Percentiles rank a stretch among this genome's conserved stretches.
These are phyloP conservation scores for Papilio glaucus DNA, from an alignment of 1,140 invertebrate genomes.

Conservation along the genomic window DNA sequence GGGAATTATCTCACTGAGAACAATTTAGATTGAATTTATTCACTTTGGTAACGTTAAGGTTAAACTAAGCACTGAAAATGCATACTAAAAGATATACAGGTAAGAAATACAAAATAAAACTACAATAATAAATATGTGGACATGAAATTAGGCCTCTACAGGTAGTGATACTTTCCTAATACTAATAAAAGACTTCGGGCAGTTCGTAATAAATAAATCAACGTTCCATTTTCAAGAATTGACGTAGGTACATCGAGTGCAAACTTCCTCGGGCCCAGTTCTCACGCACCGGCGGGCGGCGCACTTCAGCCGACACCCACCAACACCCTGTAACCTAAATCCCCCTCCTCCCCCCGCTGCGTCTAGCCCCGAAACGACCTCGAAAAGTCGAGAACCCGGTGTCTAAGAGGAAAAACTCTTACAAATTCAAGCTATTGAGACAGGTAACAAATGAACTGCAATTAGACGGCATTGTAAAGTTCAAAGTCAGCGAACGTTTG, in stretches of 20 bases:
- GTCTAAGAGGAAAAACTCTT: constrained; percentile 48
- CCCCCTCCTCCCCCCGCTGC: constrained; percentile 33
- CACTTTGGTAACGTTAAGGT: too few species aligned
- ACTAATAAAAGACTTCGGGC: background rate
- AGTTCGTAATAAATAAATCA: constrained; percentile 38
- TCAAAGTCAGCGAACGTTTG: constrained; percentile 46
- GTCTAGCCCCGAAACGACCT: constrained; percentile 40
- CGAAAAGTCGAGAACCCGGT: constrained; percentile 48
- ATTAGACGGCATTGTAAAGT: constrained; percentile 55
- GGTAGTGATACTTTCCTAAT: background rate
- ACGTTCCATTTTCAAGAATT: constrained; percentile 44
- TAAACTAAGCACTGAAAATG: too few species aligned
- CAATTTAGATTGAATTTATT: too few species aligned
- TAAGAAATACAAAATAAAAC: too few species aligned
- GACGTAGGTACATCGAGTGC: constrained; percentile 41
- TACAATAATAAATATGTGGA: too few species aligned
- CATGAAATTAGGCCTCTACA: background rate
- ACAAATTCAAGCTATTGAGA: constrained; percentile 43
- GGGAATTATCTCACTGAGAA: too few species aligned
- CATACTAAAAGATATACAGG: too few species aligned
- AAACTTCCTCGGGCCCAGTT: constrained; percentile 43
- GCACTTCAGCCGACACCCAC: constrained; percentile 10
- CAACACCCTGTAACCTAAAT: constrained; percentile 31
- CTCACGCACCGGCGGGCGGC: constrained; percentile 38
- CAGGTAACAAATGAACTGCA: constrained; percentile 54